These are phyloP conservation scores for Liparis tanakae DNA, from an alignment of 2,797 vertebrate genomes.

Conservation along the genomic window DNA sequence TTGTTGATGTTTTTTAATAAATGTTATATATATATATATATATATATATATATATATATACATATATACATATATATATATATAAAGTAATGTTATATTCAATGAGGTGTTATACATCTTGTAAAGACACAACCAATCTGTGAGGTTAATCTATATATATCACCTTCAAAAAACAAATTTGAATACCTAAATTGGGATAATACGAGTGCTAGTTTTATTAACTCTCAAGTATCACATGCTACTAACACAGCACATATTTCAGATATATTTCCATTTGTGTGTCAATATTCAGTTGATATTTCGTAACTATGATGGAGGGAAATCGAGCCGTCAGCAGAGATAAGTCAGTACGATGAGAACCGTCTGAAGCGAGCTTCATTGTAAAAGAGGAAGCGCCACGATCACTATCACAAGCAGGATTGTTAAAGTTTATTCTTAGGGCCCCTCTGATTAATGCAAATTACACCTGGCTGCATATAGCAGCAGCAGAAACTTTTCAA, in stretches of 20 bases:
- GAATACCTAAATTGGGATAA: conserved; percentile 9
- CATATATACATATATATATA: background rate
- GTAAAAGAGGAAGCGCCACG: conserved; percentile 64
- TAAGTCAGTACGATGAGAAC: conserved; percentile 50
- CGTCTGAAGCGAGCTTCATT: conserved; percentile 46
- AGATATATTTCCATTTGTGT: conserved; percentile 19
- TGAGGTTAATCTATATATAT: background rate
- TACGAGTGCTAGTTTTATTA: conserved; percentile 7
- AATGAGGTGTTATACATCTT: background rate
- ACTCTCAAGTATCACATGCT: background rate
- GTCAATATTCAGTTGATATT: conserved; percentile 37
- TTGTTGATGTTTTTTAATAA: background rate
- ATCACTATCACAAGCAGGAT: conserved; percentile 62
- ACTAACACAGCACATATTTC: conserved; percentile 6
- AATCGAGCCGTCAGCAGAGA: conserved; percentile 69
- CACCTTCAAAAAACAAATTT: background rate
- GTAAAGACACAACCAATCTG: background rate
- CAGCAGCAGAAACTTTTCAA: conserved; percentile 27
- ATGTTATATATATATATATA: background rate
- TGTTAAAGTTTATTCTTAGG: conserved; percentile 75
- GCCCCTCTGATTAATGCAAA: conserved; percentile 74
- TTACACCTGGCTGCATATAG: conserved; percentile 65
- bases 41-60: no score
- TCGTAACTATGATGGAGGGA: conserved; percentile 65
- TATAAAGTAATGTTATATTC: background rate